These are phyloP conservation scores for Cacoxenus indagator DNA, from an alignment of 2,888 invertebrate species.

Conservation along the genomic window DNA sequence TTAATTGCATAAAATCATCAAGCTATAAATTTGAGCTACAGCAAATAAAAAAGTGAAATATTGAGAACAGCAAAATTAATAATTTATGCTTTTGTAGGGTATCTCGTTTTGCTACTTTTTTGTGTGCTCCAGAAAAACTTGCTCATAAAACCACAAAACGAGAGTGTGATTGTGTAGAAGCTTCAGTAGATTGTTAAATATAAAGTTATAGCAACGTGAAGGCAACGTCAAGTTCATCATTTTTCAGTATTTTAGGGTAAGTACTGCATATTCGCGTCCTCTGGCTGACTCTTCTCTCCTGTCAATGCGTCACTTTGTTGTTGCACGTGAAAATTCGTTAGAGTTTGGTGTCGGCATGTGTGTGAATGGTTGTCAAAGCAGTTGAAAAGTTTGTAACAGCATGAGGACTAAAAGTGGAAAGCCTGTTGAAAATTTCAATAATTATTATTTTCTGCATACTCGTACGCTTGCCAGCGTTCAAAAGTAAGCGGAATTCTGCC, in stretches of 20 bases:
- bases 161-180: too few relatives aligned
- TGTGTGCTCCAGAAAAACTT: too few relatives aligned
- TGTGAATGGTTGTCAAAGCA: background rate
- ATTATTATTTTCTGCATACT: constrained; percentile 15
- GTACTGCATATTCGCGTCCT: background rate
- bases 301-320: background rate
- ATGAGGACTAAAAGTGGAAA: background rate
- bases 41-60: background rate
- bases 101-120: too few relatives aligned
- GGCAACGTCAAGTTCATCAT: too few relatives aligned
- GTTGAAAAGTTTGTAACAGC: constrained; percentile 17
- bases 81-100: constrained; percentile 9
- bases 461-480: background rate
- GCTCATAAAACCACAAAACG: too few relatives aligned
- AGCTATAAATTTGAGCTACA: background rate
- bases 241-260: too few relatives aligned
- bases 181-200: too few relatives aligned
- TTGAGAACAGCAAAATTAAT: background rate
- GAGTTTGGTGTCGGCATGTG: background rate
- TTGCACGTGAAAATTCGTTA: constrained; percentile 1
- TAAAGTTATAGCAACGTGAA: too few relatives aligned
- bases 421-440: constrained; percentile 15
- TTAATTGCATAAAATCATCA: too few relatives aligned
- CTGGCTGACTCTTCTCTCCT: background rate
- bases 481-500: background rate